Conservation (phyloP, 2,797 vertebrate species). For the Gouania willdenowi region DNA sequence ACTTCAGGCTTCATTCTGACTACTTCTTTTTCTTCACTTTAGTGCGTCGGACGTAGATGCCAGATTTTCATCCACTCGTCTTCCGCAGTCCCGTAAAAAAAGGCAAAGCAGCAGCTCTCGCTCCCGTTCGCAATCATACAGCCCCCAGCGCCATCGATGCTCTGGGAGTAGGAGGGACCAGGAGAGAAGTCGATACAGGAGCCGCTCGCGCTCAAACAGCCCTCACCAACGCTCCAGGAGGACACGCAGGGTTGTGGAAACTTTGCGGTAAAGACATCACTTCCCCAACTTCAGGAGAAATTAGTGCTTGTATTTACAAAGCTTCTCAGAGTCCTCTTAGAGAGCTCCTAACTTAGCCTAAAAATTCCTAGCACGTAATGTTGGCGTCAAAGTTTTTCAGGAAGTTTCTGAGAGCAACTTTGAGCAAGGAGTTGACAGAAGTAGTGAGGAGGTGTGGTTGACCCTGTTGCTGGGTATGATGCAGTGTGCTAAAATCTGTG, state of each 20-base stretch:
- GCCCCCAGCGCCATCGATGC: neutral
- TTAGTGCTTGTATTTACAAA: too few relatives aligned
- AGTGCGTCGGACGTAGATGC: slow-evolving; percentile 11
- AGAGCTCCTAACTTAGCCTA: too few relatives aligned
- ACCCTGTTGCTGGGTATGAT: too few relatives aligned
- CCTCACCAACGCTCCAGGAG: slow-evolving; percentile 44
- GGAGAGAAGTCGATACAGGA: neutral
- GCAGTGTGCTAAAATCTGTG: too few relatives aligned
- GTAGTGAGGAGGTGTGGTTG: too few relatives aligned
- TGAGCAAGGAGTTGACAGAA: too few relatives aligned
- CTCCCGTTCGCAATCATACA: neutral
- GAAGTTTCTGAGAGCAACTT: too few relatives aligned
- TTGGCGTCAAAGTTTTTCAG: too few relatives aligned
- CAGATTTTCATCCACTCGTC: neutral
- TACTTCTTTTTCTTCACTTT: neutral
- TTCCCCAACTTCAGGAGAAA: too few relatives aligned
- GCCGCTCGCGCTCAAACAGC: slow-evolving; percentile 58
- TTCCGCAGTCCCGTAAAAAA: neutral
- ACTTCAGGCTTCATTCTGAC: neutral
- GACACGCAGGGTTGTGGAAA: slow-evolving; percentile 28
- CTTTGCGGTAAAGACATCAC: too few relatives aligned
- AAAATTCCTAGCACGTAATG: too few relatives aligned
- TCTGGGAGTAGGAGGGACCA: neutral
- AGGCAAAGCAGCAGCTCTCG: slow-evolving; percentile 1
- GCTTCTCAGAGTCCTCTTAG: too few relatives aligned